Conservation (phyloP, 2,888 invertebrate genomes). For the Hydraecia micacea region DNA sequence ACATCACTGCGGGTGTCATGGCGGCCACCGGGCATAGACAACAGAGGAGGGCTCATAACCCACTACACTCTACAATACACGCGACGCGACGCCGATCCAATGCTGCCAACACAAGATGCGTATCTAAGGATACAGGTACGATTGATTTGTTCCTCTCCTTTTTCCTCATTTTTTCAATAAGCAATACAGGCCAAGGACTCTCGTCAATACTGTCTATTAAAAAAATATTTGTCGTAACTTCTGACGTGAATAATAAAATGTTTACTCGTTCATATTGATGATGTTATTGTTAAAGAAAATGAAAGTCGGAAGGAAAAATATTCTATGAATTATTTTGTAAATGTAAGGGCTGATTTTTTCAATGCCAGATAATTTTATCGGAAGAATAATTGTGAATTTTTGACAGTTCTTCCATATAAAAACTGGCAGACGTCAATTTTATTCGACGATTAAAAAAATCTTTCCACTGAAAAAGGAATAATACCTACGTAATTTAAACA, state of each 20-base stretch:
- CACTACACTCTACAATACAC: conserved; percentile 88
- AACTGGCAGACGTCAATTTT: too few relatives aligned
- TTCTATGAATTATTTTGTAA: not conserved
- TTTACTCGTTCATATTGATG: not conserved
- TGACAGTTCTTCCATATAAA: too few relatives aligned
- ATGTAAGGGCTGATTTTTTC: not conserved
- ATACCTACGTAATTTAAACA: not conserved
- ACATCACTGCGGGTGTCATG: conserved; percentile 94
- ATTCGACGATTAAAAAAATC: too few relatives aligned
- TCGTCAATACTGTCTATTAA: not conserved
- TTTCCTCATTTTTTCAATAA: conserved; percentile 2
- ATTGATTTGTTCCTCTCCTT: not conserved
- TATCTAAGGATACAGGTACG: conserved; percentile 84
- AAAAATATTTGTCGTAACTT: not conserved
- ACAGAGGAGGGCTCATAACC: conserved; percentile 92
- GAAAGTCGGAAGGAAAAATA: not conserved
- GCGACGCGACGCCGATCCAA: conserved; percentile 82
- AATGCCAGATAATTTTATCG: too few relatives aligned
- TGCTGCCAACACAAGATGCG: conserved; percentile 83
- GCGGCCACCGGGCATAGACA: conserved; percentile 92
- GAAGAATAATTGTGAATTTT: too few relatives aligned
- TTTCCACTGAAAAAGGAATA: not conserved
- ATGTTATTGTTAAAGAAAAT: conserved; percentile 14
- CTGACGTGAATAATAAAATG: conserved; percentile 5
- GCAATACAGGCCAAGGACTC: not conserved